A percentile compares a stretch with the other conserved stretches of the same genome.
Conservation (phyloP, 2,888 invertebrate species). For the Octonoba sinensis region DNA sequence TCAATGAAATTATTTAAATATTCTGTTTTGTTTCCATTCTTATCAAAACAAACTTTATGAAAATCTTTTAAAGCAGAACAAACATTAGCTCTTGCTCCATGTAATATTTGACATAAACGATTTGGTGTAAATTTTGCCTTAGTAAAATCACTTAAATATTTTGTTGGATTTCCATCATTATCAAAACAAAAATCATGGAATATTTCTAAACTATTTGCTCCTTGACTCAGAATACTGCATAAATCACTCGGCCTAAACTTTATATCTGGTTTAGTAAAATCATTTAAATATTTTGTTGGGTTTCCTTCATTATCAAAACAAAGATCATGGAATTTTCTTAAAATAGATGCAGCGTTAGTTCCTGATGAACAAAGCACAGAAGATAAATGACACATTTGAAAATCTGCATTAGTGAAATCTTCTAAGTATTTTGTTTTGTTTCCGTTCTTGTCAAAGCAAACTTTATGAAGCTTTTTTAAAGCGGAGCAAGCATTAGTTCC, state of each 20-base stretch:
- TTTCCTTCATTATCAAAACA: conserved; percentile 19
- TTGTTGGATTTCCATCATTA: too few species aligned
- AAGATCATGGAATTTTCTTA: conserved; percentile 14
- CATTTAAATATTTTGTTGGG: background rate
- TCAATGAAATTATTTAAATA: conserved; percentile 24
- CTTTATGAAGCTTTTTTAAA: conserved; percentile 6
- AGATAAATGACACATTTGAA: conserved; percentile 19
- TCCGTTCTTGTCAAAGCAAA: background rate
- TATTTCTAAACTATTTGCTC: conserved; percentile 1
- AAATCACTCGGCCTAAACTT: conserved; percentile 3
- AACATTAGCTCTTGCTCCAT: background rate
- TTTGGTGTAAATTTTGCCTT: background rate
- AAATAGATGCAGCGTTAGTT: conserved; percentile 2
- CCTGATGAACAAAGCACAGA: conserved; percentile 9
- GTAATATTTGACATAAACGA: background rate
- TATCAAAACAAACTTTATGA: conserved; percentile 12
- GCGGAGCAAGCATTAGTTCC: conserved; percentile 1
- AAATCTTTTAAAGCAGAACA: conserved; percentile 15
- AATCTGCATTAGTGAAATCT: conserved; percentile 17
- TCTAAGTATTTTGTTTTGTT: conserved; percentile 26
- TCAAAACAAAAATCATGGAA: conserved; percentile 24
- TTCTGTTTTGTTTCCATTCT: background rate
- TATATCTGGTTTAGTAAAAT: too few species aligned
- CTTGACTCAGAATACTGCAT: conserved; percentile 2
- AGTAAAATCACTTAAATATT: conserved; percentile 26